These are phyloP conservation scores for Melanotaenia nigrans DNA, from an alignment of 2,797 vertebrate species.

Conservation along the genomic window DNA sequence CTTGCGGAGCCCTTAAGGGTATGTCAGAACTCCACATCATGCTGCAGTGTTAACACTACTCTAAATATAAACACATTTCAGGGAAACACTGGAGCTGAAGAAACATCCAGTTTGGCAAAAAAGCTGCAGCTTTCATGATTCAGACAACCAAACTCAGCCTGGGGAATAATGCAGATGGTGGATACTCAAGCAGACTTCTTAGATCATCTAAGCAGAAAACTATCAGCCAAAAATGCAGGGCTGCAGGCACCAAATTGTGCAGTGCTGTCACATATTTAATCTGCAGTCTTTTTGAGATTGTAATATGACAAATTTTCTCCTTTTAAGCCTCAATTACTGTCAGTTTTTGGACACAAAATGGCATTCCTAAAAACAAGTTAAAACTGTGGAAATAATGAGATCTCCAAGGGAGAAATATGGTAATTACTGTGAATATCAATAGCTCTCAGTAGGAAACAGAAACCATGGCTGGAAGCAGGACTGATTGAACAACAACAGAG, in stretches of 20 bases:
- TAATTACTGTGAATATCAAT: slow-evolving; percentile 74
- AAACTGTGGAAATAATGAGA: slow-evolving; percentile 71
- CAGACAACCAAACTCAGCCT: slow-evolving; percentile 30
- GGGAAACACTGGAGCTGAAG: slow-evolving; percentile 29
- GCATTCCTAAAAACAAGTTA: slow-evolving; percentile 52
- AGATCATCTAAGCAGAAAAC: slow-evolving; percentile 32
- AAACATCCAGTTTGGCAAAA: slow-evolving; percentile 53
- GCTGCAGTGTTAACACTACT: slow-evolving; percentile 50
- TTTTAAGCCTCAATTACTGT: slow-evolving; percentile 48
- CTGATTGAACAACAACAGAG: slow-evolving; percentile 50
- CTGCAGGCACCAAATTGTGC: slow-evolving; percentile 39
- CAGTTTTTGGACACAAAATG: slow-evolving; percentile 49
- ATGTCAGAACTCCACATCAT: slow-evolving; percentile 45
- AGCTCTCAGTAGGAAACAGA: slow-evolving; percentile 52
- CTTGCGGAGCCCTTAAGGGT: slow-evolving; percentile 55
- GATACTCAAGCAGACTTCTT: slow-evolving; percentile 41
- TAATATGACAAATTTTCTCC: slow-evolving; percentile 46
- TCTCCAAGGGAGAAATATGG: slow-evolving; percentile 63
- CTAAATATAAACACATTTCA: slow-evolving; percentile 48
- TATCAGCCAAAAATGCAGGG: slow-evolving; percentile 42
- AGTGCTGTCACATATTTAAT: slow-evolving; percentile 62
- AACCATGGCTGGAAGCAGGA: slow-evolving; percentile 39
- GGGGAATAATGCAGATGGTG: slow-evolving; percentile 59
- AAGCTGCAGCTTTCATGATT: slow-evolving; percentile 34
- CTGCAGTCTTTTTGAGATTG: slow-evolving; percentile 34